These are phyloP conservation scores for Mesochorus sp. DNA, from an alignment of 2,888 invertebrate species.

Conservation along the genomic window DNA sequence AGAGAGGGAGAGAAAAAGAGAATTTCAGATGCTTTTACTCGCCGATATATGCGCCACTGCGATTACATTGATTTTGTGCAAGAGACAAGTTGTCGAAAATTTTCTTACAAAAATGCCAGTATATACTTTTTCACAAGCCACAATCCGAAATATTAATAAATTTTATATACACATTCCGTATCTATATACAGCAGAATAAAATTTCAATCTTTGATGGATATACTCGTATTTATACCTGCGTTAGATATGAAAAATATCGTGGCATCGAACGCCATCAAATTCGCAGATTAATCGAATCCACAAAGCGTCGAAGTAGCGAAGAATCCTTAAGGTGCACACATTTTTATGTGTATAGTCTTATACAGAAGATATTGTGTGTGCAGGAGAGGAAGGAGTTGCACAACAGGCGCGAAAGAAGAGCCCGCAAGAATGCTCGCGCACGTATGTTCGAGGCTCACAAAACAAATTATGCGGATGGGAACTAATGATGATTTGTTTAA, in stretches of 20 bases:
- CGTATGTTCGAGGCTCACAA: slow-evolving; percentile 64
- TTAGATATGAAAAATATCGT: too few relatives aligned
- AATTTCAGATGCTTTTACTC: too few relatives aligned
- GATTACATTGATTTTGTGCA: too few relatives aligned
- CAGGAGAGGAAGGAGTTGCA: slow-evolving; percentile 2
- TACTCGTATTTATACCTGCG: neutral
- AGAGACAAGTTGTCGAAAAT: too few relatives aligned
- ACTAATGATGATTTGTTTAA: slow-evolving; percentile 70
- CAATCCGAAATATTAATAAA: too few relatives aligned
- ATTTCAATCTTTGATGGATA: too few relatives aligned
- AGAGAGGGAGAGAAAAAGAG: too few relatives aligned
- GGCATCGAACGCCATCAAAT: slow-evolving; percentile 41
- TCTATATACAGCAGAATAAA: too few relatives aligned
- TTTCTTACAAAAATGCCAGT: too few relatives aligned
- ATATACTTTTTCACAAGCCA: too few relatives aligned
- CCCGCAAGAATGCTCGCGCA: slow-evolving; percentile 45
- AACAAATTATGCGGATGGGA: slow-evolving; percentile 67
- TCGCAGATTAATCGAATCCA: slow-evolving; percentile 42
- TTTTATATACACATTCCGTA: too few relatives aligned
- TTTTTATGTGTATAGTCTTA: neutral
- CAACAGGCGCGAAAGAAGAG: slow-evolving; percentile 22
- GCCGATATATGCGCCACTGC: too few relatives aligned
- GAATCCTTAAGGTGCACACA: neutral
- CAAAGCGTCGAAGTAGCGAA: neutral
- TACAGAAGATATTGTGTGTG: neutral